These are phyloP conservation scores for Geophilus truncorum DNA, from an alignment of 2,888 invertebrate species.

Conservation along the genomic window DNA sequence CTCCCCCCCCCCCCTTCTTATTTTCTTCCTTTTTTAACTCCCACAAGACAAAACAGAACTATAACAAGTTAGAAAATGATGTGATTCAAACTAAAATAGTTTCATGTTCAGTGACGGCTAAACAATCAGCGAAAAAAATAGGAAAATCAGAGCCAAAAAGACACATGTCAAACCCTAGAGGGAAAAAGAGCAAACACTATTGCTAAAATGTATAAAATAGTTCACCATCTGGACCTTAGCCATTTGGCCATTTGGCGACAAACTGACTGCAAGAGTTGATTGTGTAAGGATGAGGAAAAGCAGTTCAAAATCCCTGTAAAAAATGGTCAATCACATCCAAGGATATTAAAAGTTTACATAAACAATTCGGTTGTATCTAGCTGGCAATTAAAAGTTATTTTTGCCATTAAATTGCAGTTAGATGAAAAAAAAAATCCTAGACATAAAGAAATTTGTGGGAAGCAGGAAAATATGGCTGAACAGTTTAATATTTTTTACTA, in stretches of 20 bases:
- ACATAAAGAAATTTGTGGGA: too few relatives aligned
- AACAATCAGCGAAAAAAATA: not conserved
- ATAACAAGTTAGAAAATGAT: not conserved
- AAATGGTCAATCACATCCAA: too few relatives aligned
- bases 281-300: not conserved
- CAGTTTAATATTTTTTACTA: too few relatives aligned
- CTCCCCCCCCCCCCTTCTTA: not conserved
- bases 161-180: not conserved
- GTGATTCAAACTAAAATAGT: not conserved
- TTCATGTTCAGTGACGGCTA: not conserved
- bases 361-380: too few relatives aligned
- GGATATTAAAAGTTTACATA: too few relatives aligned
- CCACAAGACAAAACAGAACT: not conserved
- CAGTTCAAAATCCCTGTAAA: not conserved
- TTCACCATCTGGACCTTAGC: not conserved
- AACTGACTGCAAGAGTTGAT: not conserved
- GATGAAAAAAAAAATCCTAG: too few relatives aligned
- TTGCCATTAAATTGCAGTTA: too few relatives aligned
- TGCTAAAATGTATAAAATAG: slow-evolving; percentile 4
- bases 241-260: not conserved
- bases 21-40: not conserved
- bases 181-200: not conserved
- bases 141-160: not conserved
- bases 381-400: too few relatives aligned
- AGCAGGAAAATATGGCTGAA: too few relatives aligned